Base-by-base conservation (phyloP, 2,113 vertebrate species). In the Echinops telfairi region DNA sequence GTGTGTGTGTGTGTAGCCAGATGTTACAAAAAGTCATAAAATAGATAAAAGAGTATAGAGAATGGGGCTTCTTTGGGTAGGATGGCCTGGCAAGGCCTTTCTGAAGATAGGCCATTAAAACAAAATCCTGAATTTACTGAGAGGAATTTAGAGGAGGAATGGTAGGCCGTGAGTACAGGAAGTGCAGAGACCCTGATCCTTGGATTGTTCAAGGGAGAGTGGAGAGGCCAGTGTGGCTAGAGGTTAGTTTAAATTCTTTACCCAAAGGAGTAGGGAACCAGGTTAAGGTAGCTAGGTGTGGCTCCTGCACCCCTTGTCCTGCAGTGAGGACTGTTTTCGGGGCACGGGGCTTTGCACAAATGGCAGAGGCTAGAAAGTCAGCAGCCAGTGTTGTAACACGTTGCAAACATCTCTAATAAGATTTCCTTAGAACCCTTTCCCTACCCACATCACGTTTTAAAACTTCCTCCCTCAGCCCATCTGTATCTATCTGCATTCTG, bases 91-190 rank as follows among this genome's bases (percentile, higher is more conserved):
- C 16, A 86, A 25, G 12, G 17, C 38, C 43, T 89, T 43, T 85
- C 31, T 85, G 62, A 79, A 90, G 40, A 38, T 86, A 40, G 29
- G 5, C 66, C 73, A 53, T 70, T 43, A 31, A 83, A 66, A 84
- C 60, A 66, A 75, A 94, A 83, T 22, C 14, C 6, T 23, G 25
- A 86, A 33, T 10, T 53, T 47, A 62, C 36, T 89, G 66, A 83
- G 76, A 47, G 27, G 29, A 75, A 8, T 75, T 68, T 81, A 89
- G 75, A 92, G 78, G 68, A 93, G 77, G 29, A 77, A 88, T 38
- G 17, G n/a, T 75, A 27, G 47, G 22, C 27, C 66, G n/a, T 80
- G 14, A 60, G 17, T 33, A 22, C 16, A 81, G 33, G 29, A 60
- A 8, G 38, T 77, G 6, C 25, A 31, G 19, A 81, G 62, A 8